Evolutionary conservation across 2,888 invertebrate genomes (phyloP), one percentile per base, ranked within the genome.

Genomic region (Caradrina kadenii): DNA sequence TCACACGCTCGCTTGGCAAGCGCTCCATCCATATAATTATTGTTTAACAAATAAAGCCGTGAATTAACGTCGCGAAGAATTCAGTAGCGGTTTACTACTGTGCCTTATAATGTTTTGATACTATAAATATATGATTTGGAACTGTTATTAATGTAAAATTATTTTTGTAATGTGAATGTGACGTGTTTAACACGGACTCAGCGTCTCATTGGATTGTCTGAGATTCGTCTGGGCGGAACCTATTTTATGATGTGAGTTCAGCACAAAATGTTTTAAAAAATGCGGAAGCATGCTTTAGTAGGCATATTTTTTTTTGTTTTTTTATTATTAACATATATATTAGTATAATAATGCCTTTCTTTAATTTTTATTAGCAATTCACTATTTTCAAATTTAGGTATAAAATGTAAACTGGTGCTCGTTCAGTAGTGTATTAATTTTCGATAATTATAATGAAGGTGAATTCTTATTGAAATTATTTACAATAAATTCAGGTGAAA

Each of bases 191-290:
- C 69, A 73, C 80, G 76, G 83, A 85, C 80, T 87, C 85, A 82
- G 85, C 82, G 86, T 90, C 88, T 88, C 80, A 74, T 83, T 89
- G 89, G 89, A 89, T 88, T 88, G 86, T 89, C 86, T 89, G 86
- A 89, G 86, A 88, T 88, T 87, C 84, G 88, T 88, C 90, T 90
- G 89, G 86, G 73, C 76, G 78, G 81, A 88, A 86, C 83, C 80
- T 82, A 86, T 85, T 79, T 82, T 82, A 87, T 85, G 73, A 92
- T 92, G 92, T 92, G 87, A 91, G 91, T 88, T 79, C 6, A 63
- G 6, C 10, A 49, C 49, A 42, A 22, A 13, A 17, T 56, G 50
- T 70, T 35, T 50, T 35, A 1, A 10, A 6, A 13, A 48, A 56
- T 39, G 50, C 45, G 64, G 31, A 49, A 65, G 21, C 15, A 31